Percentiles rank a stretch among this genome's conserved stretches.
Evolutionary conservation across 1,140 invertebrate species (phyloP).

Genomic region (Globodera rostochiensis): DNA sequence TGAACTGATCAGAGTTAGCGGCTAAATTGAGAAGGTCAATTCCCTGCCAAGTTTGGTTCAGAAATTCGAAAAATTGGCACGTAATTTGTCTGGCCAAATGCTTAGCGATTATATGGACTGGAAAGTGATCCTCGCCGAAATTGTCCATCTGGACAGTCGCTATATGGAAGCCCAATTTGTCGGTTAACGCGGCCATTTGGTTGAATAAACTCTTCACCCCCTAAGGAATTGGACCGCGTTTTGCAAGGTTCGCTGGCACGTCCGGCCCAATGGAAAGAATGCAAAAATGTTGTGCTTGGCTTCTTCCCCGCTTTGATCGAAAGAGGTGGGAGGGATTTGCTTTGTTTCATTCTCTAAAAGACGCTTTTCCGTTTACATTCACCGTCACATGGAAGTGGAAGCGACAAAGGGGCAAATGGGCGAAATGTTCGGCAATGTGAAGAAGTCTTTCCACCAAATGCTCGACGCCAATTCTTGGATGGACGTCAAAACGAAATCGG

Average conservation of each 20-base stretch:
- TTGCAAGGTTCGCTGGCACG: slow-evolving; percentile 29
- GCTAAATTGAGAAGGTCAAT: background rate
- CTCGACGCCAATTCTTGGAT: slow-evolving; percentile 36
- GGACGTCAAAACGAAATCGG: slow-evolving; percentile 32
- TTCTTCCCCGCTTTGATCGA: slow-evolving; percentile 34
- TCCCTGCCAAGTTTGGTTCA: background rate
- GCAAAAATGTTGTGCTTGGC: slow-evolving; percentile 28
- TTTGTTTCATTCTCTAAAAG: background rate
- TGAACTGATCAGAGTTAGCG: slow-evolving; percentile 23
- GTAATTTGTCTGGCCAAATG: slow-evolving; percentile 31
- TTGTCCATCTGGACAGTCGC: slow-evolving; percentile 32
- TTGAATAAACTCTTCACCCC: background rate
- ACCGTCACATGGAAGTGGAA: slow-evolving; percentile 28
- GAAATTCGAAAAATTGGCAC: slow-evolving; percentile 35
- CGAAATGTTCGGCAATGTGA: slow-evolving; percentile 35
- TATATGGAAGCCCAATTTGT: slow-evolving; percentile 39
- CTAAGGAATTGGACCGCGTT: slow-evolving; percentile 36
- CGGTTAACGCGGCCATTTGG: background rate
- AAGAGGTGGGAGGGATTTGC: background rate
- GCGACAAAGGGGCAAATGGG: slow-evolving; percentile 27
- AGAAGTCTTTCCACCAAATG: slow-evolving; percentile 30
- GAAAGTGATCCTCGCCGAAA: slow-evolving; percentile 38
- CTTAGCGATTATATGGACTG: slow-evolving; percentile 38
- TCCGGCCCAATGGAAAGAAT: slow-evolving; percentile 27
- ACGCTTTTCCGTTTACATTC: slow-evolving; percentile 26